These are phyloP conservation scores for Fopius arisanus DNA, from an alignment of 1,140 invertebrate genomes.

Conservation along the genomic window DNA sequence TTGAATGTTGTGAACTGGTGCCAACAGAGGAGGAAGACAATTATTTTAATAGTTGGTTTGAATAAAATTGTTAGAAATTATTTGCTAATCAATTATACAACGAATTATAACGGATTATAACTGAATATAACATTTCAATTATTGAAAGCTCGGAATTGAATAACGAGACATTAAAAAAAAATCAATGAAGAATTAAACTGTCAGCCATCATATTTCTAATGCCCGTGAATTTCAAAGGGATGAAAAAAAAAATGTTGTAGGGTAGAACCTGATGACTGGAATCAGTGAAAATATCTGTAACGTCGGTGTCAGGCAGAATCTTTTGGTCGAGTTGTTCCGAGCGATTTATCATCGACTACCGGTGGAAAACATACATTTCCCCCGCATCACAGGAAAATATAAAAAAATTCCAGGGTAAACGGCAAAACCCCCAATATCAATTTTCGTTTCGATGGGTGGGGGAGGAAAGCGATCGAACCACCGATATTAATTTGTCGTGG, in stretches of 20 bases:
- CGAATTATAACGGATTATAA: no score
- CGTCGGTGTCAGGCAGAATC: slow-evolving; percentile 28
- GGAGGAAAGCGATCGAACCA: slow-evolving; percentile 23
- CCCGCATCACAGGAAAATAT: not conserved
- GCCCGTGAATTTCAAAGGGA: not conserved
- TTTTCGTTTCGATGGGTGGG: slow-evolving; percentile 32
- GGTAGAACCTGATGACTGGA: slow-evolving; percentile 10
- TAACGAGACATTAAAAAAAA: no score
- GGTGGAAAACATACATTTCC: slow-evolving; percentile 15
- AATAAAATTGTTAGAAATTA: no score
- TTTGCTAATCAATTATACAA: no score
- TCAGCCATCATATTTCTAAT: not conserved
- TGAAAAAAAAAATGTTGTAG: not conserved
- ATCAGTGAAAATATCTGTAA: slow-evolving; percentile 21
- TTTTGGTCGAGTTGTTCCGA: slow-evolving; percentile 30
- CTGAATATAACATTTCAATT: no score
- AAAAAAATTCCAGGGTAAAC: not conserved
- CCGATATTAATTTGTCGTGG: slow-evolving; percentile 41
- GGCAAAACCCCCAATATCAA: slow-evolving; percentile 8
- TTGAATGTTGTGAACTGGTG: no score
- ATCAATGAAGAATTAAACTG: not conserved
- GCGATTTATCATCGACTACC: slow-evolving; percentile 35
- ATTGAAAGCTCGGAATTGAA: no score
- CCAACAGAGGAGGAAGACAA: no score
- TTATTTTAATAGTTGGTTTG: no score